Evolutionary conservation across 2,113 vertebrate genomes (phyloP), one percentile per base, ranked within the genome.

Genomic region (Gambusia affinis): DNA sequence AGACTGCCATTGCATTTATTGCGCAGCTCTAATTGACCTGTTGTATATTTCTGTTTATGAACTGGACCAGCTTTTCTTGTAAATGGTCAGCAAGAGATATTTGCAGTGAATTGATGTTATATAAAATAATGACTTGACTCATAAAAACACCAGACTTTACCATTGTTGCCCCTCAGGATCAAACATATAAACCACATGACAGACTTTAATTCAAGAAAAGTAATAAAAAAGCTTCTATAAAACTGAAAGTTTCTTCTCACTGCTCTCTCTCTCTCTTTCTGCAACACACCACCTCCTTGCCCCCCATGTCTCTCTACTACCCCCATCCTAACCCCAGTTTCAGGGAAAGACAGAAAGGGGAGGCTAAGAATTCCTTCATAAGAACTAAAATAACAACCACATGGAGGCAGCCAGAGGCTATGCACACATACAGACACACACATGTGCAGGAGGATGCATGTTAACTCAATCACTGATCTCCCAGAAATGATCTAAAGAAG

Each of bases 331-430:
- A 86, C 87, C 85, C 79, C 19, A 62, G 76, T 84, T 74, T 54
- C 71, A 81, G 81, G 84, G 86, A 85, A 82, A 81, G 77, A 87
- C 72, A 68, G 75, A 81, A 83, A 82, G 82, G 89, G 87, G 67
- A 67, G 85, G 82, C 87, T 89, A 90, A 91, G 90, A 95, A 94
- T 95, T 94, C 93, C 91, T 93, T 93, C 90, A 94, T 91, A 92
- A 94, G 92, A 90, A 81, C 88, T 94, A 89, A 95, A 95, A 95
- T 94, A 94, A 94, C 92, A 95, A 94, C 94, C 94, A 95, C 92
- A 95, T 94, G 94, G 93, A 91, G 89, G 91, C 79, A 81, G 86
- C 83, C 87, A 57, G 77, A 86, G 93, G 92, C 89, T 86, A 80
- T 37, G 2, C 68, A 64, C 61, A 70, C 75, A 78, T 77, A 77